Conservation (phyloP, 2,888 invertebrate species). For the Clitarchus hookeri region DNA sequence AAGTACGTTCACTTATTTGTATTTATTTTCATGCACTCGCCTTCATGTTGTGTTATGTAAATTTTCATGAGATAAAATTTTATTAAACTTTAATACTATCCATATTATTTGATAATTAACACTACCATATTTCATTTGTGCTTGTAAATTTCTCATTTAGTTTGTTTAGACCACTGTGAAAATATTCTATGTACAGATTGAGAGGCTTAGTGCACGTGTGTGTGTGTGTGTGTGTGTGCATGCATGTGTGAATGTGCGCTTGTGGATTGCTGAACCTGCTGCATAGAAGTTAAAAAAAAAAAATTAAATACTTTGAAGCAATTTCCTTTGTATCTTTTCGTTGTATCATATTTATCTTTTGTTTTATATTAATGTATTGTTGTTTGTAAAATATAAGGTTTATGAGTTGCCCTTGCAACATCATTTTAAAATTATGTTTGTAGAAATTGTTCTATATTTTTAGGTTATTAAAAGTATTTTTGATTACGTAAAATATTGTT, state of each 20-base stretch:
- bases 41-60: background rate
- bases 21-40: background rate
- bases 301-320: background rate
- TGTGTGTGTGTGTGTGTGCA: background rate
- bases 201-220: background rate
- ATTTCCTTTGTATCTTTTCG: background rate
- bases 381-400: background rate
- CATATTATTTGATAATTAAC: background rate
- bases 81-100: background rate
- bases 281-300: background rate
- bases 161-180: slow-evolving; percentile 5
- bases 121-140: background rate
- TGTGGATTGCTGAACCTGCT: background rate
- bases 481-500: background rate
- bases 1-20: background rate
- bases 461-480: background rate
- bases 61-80: background rate
- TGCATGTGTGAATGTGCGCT: background rate
- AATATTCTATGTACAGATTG: background rate
- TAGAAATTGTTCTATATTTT: slow-evolving; percentile 5
- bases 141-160: background rate
- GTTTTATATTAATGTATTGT: background rate
- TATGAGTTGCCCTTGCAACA: background rate
- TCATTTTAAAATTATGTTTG: slow-evolving; percentile 8
- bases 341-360: background rate